Evolutionary conservation across 2,113 vertebrate species (phyloP), one percentile per base, ranked within the genome.

Genomic region (Cairina moschata): DNA sequence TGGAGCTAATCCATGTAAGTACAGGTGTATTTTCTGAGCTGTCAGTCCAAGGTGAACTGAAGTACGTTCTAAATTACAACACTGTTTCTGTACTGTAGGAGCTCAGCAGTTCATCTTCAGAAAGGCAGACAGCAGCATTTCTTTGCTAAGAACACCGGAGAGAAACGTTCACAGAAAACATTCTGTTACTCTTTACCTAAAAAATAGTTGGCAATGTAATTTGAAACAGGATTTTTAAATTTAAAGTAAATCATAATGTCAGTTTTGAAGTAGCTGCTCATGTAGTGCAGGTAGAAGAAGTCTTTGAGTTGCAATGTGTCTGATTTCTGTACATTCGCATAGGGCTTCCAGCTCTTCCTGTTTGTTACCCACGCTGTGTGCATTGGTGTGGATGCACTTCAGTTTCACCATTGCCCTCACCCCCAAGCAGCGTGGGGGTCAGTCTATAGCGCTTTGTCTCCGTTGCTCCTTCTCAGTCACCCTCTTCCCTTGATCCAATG

Each of bases 1-100:
- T 14, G 99, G 99, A 38, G 99, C 99, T 12, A 99, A 99, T 95
- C 99, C 99, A n/a, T 99, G 99, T 99, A 94, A 98, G 99, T 98
- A 52, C 23, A 50, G 40, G 11, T 72, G 50, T 0, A 0, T 73
- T 79, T 65, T 44, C 38, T 12, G 44, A 48, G 42, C 31, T 26
- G 21, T 75, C 23, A 46, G 23, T 34, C 52, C 31, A 44, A 79
- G 34, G 56, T 32, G 50, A 71, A 31, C 23, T 66, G 22, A 79
- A 62, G 36, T 17, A 34, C 8, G 0, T 16, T 17, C 13, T 42
- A 67, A 67, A 34, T 52, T 21, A 6, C 9, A 25, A 34, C 32
- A 36, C 25, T 40, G 34, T 83, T 71, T 40, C 38, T 86, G 58
- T 28, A 2, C 62, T 72, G 20, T 23, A n/a, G 50, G 26, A 79